Conservation (phyloP, 2,113 vertebrate species). For the Ctenomys sociabilis region DNA sequence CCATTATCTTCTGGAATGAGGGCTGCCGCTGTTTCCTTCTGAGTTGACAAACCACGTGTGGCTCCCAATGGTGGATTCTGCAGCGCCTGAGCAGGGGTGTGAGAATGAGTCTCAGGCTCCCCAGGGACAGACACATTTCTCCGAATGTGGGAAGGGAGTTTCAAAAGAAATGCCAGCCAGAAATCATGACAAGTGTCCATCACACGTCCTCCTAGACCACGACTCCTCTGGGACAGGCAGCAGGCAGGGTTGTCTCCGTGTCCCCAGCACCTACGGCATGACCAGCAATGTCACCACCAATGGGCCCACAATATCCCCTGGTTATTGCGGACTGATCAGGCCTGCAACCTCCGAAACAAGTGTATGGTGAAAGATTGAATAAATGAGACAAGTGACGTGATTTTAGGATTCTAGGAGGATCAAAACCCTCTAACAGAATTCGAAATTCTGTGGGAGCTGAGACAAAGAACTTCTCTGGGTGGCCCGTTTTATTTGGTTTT, state of each 20-base stretch:
- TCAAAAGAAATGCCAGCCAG: background rate
- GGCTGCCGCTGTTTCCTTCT: background rate
- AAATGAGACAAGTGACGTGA: no score
- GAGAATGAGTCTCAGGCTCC: background rate
- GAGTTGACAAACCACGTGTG: rapidly evolving
- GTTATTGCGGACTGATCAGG: no score
- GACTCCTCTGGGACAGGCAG: background rate
- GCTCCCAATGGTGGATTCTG: background rate
- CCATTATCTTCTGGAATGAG: background rate
- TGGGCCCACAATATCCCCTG: no score
- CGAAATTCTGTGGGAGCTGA: no score
- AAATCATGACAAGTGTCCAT: no score
- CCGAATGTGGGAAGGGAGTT: background rate
- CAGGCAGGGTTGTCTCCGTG: background rate
- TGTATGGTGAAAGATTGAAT: no score
- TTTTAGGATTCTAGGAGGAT: no score
- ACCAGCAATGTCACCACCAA: background rate
- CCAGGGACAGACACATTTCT: background rate
- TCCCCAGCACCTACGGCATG: background rate
- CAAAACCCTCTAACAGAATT: no score
- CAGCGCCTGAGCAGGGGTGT: background rate
- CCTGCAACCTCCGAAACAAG: no score
- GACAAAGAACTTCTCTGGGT: no score
- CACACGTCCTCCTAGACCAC: background rate
- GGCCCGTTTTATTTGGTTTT: no score